Evolutionary conservation across 2,888 invertebrate species (phyloP), one percentile per base, ranked within the genome.

Genomic region (Xestia c-nigrum): DNA sequence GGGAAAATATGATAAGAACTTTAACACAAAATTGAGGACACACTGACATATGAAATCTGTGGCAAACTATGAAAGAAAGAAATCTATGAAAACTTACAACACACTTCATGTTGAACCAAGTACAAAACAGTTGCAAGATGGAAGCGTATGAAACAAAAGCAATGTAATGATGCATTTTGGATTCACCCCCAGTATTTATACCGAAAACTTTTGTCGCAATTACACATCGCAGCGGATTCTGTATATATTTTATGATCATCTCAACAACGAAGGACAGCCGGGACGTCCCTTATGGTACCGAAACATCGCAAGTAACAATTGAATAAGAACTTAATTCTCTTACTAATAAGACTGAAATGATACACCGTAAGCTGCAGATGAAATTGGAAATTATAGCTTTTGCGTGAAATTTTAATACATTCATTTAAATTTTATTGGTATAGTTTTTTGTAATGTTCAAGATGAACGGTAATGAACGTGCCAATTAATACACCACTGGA

Each of bases 181-280:
- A 93, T 91, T 89, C 94, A 95, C 93, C 95, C 96, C 91, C 90
- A 84, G 93, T 97, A 96, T 96, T 95, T 97, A 96, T 96, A 96
- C 94, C 90, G 91, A 92, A 93, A 93, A 88, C 90, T 93, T 95
- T 92, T 92, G 90, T 87, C 83, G 94, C 95, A 95, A 94, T 96
- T 95, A 94, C 95, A 91, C 91, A 92, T 90, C 91, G 88, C 89
- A 89, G 90, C 92, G 91, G 91, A 91, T 94, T 92, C 91, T 91
- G 90, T 91, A 91, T 90, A 92, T 94, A 94, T 90, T 95, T 95
- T 95, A 95, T 92, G 93, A 91, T 91, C 91, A 92, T 92, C 89
- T 90, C 87, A 91, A 91, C 91, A 91, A 89, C 90, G 92, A 92
- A 94, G 92, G 92, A 91, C 92, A 91, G 88, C 84, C 87, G 86